phyloP scores from a whole-genome alignment of 1,140 invertebrate species.

The Drosophila persimilis region DNA sequence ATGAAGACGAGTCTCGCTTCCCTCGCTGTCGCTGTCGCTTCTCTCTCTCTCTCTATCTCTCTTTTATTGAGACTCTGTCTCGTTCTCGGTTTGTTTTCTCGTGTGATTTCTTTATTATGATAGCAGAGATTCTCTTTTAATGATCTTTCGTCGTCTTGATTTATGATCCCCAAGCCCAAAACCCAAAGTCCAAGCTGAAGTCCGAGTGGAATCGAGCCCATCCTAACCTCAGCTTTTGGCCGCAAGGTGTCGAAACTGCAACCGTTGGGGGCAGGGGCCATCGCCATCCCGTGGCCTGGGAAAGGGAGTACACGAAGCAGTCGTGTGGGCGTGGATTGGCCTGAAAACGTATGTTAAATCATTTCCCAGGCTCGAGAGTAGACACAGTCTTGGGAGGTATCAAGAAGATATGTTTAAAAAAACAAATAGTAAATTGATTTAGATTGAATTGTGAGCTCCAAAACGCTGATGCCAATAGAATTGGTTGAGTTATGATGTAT shows the following conservation, averaged over 20 bases:
- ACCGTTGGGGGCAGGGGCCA: constrained; percentile 31
- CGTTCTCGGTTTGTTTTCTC: constrained; percentile 70
- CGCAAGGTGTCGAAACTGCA: constrained; percentile 79
- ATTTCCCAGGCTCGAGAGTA: constrained; percentile 23
- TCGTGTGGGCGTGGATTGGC: constrained; percentile 27
- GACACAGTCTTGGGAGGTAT: constrained; percentile 11
- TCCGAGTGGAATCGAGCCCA: background rate
- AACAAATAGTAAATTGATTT: no score
- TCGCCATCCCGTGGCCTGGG: constrained; percentile 13
- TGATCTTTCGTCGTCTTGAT: constrained; percentile 73
- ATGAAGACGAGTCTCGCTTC: constrained; percentile 14
- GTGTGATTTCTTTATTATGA: constrained; percentile 82
- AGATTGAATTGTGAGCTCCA: no score
- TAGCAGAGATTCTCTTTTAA: constrained; percentile 77
- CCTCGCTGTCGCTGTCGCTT: constrained; percentile 12
- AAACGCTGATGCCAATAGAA: no score
- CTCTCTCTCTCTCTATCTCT: background rate
- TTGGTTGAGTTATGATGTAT: no score
- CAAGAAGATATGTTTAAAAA: no score
- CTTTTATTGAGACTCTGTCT: background rate
- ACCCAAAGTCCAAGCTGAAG: constrained; percentile 1
- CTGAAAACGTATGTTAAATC: constrained; percentile 39
- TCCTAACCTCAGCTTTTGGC: constrained; percentile 22
- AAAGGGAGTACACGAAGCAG: constrained; percentile 24
- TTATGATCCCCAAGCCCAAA: constrained; percentile 60